Evolutionary conservation across 2,113 vertebrate species (phyloP), one percentile per base, ranked within the genome.

Genomic region (Chitala chitala): DNA sequence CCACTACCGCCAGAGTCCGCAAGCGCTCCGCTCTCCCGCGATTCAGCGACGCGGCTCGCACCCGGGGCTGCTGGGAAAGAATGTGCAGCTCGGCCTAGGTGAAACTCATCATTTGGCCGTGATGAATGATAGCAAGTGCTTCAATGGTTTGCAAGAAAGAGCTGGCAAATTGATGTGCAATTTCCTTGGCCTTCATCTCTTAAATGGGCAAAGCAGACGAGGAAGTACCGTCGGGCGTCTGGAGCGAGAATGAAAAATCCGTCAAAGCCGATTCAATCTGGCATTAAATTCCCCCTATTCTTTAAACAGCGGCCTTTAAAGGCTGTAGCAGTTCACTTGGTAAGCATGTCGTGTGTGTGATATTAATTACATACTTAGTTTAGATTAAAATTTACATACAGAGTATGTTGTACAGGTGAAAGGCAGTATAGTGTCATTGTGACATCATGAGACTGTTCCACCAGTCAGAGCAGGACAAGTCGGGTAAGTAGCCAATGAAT

Each of bases 341-440:
- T 81, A 53, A 85, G 59, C 36, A 36, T 84, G 85, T 86, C 64
- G 80, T 80, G 86, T n/a, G n/a, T 87, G 77, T 78, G 65, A 81
- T 40, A 76, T 59, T 80, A 85, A 86, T 83, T 70, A 79, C 66
- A 78, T 82, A 76, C 46, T 83, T 81, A 78, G 70, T 70, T 80
- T 80, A 77, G 75, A 73, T 80, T 82, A 15, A 42, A 76, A 84
- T n/a, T n/a, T n/a, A 82, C 71, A 80, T 12, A 53, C 84, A 76
- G 80, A n/a, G 63, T 17, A 76, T 77, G 85, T 74, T 84, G 70
- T 44, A 74, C 69, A 13, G 38, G 56, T 78, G 78, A 80, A 83
- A 73, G 77, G 76, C 69, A 82, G 81, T n/a, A n/a, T n/a, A n/a
- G 40, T 68, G 64, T 20, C 26, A 20, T 7, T 68, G 64, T 48